These are phyloP conservation scores for Armadillidium nasatum DNA, from an alignment of 1,140 invertebrate species.

Conservation along the genomic window DNA sequence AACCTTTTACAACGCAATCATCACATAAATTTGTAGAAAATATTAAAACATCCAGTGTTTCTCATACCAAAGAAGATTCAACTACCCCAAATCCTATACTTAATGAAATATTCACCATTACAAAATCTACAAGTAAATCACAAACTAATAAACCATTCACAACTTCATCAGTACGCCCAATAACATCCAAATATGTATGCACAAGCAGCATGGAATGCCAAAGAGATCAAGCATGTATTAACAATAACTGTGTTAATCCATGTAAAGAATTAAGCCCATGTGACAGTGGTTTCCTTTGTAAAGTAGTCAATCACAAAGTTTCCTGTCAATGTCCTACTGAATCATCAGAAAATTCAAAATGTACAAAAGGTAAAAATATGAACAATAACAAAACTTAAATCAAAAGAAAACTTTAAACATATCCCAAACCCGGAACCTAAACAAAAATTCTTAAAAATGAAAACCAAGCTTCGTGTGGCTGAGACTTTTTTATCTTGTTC, in stretches of 20 bases:
- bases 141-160: not conserved
- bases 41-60: not conserved
- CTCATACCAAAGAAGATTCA: not conserved
- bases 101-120: slow-evolving; percentile 22
- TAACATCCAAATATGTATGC: slow-evolving; percentile 3
- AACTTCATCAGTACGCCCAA: not conserved
- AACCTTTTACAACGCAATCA: not conserved
- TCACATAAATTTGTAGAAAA: not conserved
- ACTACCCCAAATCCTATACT: slow-evolving; percentile 14
- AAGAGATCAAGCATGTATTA: slow-evolving; percentile 55
- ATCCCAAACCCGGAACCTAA: no score
- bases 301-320: slow-evolving; percentile 48
- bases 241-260: slow-evolving; percentile 56
- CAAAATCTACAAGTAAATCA: not conserved
- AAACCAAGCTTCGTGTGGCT: not conserved
- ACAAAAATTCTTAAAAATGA: no score
- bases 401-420: not conserved
- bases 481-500: not conserved
- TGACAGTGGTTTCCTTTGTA: slow-evolving; percentile 47
- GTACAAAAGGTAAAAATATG: slow-evolving; percentile 45
- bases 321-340: slow-evolving; percentile 48
- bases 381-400: not conserved
- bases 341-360: slow-evolving; percentile 45
- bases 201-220: slow-evolving; percentile 52
- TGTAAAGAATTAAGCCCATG: slow-evolving; percentile 53